A percentile compares a stretch with the other conserved stretches of the same genome.
These are phyloP conservation scores for Aradophagus sp. DNA, from an alignment of 1,140 invertebrate genomes.

Conservation along the genomic window DNA sequence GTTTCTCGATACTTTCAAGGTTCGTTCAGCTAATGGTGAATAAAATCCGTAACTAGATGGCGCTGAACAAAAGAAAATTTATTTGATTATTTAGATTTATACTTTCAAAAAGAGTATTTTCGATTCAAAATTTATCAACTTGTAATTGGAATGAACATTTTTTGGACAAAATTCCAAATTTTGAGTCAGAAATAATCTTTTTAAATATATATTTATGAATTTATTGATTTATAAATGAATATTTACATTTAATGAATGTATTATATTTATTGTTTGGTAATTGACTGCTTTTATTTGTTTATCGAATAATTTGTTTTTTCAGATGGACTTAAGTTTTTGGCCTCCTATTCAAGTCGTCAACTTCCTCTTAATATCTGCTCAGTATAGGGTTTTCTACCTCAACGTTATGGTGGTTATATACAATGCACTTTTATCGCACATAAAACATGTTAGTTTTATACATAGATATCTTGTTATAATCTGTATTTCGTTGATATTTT, in stretches of 20 bases:
- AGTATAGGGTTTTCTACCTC: slow-evolving; percentile 87
- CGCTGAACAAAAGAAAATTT: too few species aligned
- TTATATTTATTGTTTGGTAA: too few species aligned
- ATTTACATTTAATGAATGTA: background rate
- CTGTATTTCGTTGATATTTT: slow-evolving; percentile 42
- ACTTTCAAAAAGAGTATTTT: too few species aligned
- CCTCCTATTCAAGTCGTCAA: slow-evolving; percentile 88
- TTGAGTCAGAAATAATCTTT: too few species aligned
- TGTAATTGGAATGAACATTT: too few species aligned
- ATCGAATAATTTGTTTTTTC: slow-evolving; percentile 20
- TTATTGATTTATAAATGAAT: background rate
- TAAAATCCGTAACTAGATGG: too few species aligned
- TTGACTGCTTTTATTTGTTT: too few species aligned
- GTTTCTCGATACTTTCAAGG: slow-evolving; percentile 75
- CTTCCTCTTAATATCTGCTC: slow-evolving; percentile 83
- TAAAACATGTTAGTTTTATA: slow-evolving; percentile 85
- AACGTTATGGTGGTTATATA: slow-evolving; percentile 86
- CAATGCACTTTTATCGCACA: slow-evolving; percentile 86
- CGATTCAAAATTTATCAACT: too few species aligned
- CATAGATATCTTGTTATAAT: too few species aligned
- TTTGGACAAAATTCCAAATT: background rate
- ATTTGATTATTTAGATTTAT: too few species aligned
- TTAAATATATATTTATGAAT: background rate
- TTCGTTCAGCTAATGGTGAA: too few species aligned
- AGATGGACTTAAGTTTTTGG: slow-evolving; percentile 87